Percentiles rank a stretch among this genome's conserved stretches.
Evolutionary conservation across 2,113 vertebrate species (phyloP).

Genomic region (Rhineura floridana): DNA sequence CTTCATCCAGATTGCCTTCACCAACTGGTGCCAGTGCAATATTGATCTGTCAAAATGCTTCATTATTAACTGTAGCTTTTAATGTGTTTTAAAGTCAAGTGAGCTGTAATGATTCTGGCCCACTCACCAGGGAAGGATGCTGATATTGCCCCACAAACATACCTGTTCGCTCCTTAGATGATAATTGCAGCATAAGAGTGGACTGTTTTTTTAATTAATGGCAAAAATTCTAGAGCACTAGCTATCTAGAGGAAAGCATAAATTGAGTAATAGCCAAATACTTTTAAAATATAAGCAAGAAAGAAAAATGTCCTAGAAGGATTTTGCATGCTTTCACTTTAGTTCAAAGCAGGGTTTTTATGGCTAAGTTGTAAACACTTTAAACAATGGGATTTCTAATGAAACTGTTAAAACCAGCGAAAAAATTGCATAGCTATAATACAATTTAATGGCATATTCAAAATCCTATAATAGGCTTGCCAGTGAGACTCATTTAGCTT

Average conservation of each 20-base stretch:
- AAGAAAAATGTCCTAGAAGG: background rate
- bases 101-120: background rate
- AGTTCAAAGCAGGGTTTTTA: constrained; percentile 21
- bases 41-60: background rate
- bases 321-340: background rate
- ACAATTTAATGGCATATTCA: constrained; percentile 32
- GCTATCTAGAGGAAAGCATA: background rate
- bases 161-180: background rate
- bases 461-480: constrained; percentile 16
- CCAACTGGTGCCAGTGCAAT: background rate
- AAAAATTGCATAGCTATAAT: constrained; percentile 22
- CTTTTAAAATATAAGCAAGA: constrained; percentile 4
- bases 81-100: background rate
- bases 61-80: background rate
- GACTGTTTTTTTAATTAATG: background rate
- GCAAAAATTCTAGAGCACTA: background rate
- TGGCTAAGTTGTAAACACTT: constrained; percentile 19
- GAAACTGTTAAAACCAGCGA: constrained; percentile 13
- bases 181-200: background rate
- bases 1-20: background rate
- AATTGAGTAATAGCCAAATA: background rate
- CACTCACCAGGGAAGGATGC: background rate
- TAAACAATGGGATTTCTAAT: constrained; percentile 16
- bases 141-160: background rate
- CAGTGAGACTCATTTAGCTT: constrained; percentile 27